These are phyloP conservation scores for Anastrepha ludens DNA, from an alignment of 1,140 invertebrate species.

Conservation along the genomic window DNA sequence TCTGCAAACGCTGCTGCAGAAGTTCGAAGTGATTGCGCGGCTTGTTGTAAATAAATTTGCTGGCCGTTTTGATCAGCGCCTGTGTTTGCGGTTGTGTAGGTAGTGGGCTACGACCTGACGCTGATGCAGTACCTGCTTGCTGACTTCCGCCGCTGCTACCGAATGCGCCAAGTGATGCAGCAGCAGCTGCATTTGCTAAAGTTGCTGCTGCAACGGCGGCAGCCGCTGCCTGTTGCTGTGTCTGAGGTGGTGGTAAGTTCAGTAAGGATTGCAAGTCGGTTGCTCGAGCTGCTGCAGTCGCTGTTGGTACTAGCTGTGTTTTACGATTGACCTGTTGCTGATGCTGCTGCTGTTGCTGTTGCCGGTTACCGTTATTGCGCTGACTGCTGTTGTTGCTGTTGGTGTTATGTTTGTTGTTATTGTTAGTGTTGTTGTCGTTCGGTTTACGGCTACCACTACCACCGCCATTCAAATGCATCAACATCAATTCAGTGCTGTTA, in stretches of 20 bases:
- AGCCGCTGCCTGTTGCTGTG: constrained; percentile 62
- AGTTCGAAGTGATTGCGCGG: constrained; percentile 71
- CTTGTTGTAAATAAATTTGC: constrained; percentile 72
- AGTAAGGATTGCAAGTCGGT: constrained; percentile 22
- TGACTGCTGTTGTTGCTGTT: constrained; percentile 56
- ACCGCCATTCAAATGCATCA: constrained; percentile 53
- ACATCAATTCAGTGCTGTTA: constrained; percentile 55
- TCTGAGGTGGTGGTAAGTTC: constrained; percentile 52
- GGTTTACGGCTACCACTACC: constrained; percentile 54
- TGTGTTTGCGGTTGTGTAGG: constrained; percentile 55
- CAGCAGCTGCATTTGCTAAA: constrained; percentile 55
- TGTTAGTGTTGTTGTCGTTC: constrained; percentile 55
- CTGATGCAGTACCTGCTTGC: constrained; percentile 54
- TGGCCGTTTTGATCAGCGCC: constrained; percentile 68
- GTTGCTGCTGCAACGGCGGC: constrained; percentile 44
- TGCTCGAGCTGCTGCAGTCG: constrained; percentile 59
- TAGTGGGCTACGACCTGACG: constrained; percentile 39
- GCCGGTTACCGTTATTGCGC: constrained; percentile 55
- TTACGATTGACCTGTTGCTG: constrained; percentile 56
- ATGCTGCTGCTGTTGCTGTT: constrained; percentile 55
- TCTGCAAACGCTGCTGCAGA: constrained; percentile 68
- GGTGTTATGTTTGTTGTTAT: constrained; percentile 57
- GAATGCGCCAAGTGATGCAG: constrained; percentile 56
- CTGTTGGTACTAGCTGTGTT: constrained; percentile 55
- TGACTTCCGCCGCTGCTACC: constrained; percentile 53